A percentile compares a stretch with the other conserved stretches of the same genome.
phyloP scores from a whole-genome alignment of 2,888 invertebrate genomes.

The Drosophila hamatofila region DNA sequence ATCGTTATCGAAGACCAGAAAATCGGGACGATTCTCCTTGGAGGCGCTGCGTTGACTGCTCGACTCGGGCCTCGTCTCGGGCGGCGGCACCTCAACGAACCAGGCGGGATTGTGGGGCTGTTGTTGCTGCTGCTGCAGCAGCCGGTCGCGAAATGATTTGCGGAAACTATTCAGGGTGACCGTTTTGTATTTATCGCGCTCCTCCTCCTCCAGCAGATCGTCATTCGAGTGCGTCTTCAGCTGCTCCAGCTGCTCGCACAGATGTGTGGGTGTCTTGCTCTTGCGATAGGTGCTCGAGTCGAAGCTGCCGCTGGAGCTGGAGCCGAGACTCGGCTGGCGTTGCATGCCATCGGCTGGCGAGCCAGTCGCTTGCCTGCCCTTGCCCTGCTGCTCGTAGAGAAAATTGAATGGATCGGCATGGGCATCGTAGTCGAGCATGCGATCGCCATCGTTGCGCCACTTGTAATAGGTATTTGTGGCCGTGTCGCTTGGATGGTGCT shows the following conservation, averaged over 20 bases:
- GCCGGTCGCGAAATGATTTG: constrained; percentile 83
- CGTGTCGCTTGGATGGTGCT: constrained; percentile 83
- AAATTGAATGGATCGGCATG: constrained; percentile 83
- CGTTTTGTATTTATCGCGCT: constrained; percentile 83
- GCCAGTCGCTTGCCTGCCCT: constrained; percentile 20
- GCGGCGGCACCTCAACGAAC: constrained; percentile 84
- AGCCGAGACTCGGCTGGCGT: constrained; percentile 50
- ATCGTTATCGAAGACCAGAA: constrained; percentile 83
- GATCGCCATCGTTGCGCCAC: constrained; percentile 82
- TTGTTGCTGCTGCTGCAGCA: constrained; percentile 81
- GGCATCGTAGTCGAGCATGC: constrained; percentile 79
- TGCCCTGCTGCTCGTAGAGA: constrained; percentile 82
- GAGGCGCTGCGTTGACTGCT: constrained; percentile 27
- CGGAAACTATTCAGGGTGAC: constrained; percentile 84
- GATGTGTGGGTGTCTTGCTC: constrained; percentile 76
- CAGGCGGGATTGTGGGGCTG: constrained; percentile 84
- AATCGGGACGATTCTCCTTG: constrained; percentile 75
- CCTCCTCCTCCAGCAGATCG: constrained; percentile 64
- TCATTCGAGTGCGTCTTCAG: constrained; percentile 72
- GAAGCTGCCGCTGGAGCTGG: constrained; percentile 66
- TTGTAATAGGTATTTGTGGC: constrained; percentile 83
- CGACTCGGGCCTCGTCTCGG: constrained; percentile 9
- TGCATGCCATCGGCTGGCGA: constrained; percentile 31
- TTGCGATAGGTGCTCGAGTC: constrained; percentile 83
- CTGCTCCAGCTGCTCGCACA: constrained; percentile 82